Evolutionary conservation across 2,888 invertebrate species (phyloP).

Genomic region (Dolichomitus sp.): DNA sequence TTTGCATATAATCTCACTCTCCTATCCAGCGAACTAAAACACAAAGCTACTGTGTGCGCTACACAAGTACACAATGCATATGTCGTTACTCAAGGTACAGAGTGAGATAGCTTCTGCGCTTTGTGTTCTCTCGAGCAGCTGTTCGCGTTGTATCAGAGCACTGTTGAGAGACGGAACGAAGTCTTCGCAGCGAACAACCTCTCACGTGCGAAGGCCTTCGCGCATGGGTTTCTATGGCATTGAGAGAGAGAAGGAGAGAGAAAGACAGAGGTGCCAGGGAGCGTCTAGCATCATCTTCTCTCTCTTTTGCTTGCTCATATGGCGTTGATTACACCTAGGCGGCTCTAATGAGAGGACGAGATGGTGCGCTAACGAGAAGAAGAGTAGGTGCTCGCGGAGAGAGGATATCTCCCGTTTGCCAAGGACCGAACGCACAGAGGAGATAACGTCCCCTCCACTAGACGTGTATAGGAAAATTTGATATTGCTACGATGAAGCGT

Average conservation of each 20-base stretch:
- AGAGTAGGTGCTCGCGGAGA: conserved; percentile 38
- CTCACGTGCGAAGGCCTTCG: neutral
- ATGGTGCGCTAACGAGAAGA: conserved; percentile 59
- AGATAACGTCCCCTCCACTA: conserved; percentile 14
- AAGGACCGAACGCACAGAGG: conserved; percentile 22
- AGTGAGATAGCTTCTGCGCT: conserved; percentile 19
- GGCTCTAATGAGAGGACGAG: conserved; percentile 59
- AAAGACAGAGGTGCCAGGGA: conserved; percentile 12
- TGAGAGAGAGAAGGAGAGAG: neutral
- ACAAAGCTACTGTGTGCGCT: conserved; percentile 15
- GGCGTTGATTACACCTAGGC: conserved; percentile 54
- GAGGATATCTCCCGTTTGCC: conserved; percentile 21
- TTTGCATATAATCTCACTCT: conserved; percentile 41
- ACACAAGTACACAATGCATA: neutral
- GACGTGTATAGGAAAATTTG: conserved; percentile 29
- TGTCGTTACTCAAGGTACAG: neutral
- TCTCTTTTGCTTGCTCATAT: conserved; percentile 9
- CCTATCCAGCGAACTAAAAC: conserved; percentile 29
- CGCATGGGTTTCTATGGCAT: neutral
- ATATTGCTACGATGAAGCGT: conserved; percentile 14
- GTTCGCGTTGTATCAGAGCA: neutral
- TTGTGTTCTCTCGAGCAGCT: conserved; percentile 18
- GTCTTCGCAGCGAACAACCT: neutral
- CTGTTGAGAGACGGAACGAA: neutral
- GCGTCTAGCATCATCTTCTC: conserved; percentile 3